Evolutionary conservation across 2,797 vertebrate genomes (phyloP), one percentile per base, ranked within the genome.

Genomic region (Emydoidea blandingii): DNA sequence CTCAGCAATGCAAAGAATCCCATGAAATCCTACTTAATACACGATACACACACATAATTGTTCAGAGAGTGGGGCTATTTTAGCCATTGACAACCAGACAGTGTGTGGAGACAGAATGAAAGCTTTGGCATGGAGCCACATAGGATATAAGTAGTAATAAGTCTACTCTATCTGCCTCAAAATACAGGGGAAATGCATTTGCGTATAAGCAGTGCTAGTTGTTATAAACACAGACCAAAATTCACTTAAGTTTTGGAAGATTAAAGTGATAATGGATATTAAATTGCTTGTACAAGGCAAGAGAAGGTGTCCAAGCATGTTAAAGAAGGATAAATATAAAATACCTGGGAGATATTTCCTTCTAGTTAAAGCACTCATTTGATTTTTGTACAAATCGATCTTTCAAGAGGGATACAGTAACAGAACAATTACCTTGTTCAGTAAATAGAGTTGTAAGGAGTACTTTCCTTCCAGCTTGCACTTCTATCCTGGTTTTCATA

Each of bases 401-500:
- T 41, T 85, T 29, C 44, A 49, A 88, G 74, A 91, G 79, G 31
- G n/a, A 72, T 37, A 72, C 65, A 41, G n/a, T 72, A 95, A 80
- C 53, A 88, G 62, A 87, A 87, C 85, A 47, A 91, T 79, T 27
- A 57, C 52, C 54, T 37, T 53, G 53, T 4, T 92, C 2, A 8
- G 52, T 72, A 91, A 76, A 72, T 0, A 83, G 16, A 91, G 57
- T 34, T 74, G 62, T 62, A 86, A 72, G 44, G 15, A 85, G 76
- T 11, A 12, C 50, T 65, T 65, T 78, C 47, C 84, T 79, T 50
- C 34, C 72, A 31, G 34, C 29, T 29, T 86, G 57, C 49, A 16
- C 2, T 83, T 94, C 81, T 57, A 0, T 47, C 79, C 0, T 0
- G 19, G 10, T 1, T 78, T 68, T 91, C 31, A 50, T 37, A 57